phyloP scores from a whole-genome alignment of 2,113 vertebrate species.

The Daubentonia madagascariensis region DNA sequence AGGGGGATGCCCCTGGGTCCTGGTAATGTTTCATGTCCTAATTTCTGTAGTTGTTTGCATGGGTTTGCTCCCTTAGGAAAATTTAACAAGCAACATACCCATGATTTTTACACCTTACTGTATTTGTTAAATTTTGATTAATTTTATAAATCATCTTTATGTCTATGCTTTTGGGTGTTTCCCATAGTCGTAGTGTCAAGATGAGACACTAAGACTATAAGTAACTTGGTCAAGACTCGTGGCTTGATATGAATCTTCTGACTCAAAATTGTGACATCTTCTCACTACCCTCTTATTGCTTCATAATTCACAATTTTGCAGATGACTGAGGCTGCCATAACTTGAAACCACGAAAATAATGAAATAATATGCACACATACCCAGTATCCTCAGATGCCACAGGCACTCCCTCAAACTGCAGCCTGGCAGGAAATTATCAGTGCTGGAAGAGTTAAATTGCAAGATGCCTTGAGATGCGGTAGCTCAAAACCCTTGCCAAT shows the following conservation, averaged over 20 bases:
- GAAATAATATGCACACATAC: neutral
- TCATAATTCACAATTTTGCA: neutral
- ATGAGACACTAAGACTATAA: neutral
- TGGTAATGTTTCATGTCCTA: neutral
- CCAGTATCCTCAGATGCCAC: neutral
- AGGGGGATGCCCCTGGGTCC: accelerated
- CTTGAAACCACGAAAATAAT: neutral
- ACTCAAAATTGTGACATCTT: neutral
- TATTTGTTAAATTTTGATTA: neutral
- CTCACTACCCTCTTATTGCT: neutral
- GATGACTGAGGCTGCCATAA: neutral
- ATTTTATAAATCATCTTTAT: neutral
- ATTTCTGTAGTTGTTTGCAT: neutral
- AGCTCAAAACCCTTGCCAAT: conserved; percentile 34
- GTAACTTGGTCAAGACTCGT: neutral
- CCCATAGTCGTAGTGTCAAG: neutral
- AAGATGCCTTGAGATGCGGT: neutral
- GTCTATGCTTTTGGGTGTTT: neutral
- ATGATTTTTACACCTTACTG: neutral
- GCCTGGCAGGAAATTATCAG: neutral
- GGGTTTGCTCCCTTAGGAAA: neutral
- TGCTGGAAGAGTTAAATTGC: conserved; percentile 4
- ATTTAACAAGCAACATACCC: neutral
- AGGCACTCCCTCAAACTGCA: neutral
- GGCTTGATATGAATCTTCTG: neutral